Conservation (phyloP, 2,888 invertebrate species). For the Congeria kusceri region DNA sequence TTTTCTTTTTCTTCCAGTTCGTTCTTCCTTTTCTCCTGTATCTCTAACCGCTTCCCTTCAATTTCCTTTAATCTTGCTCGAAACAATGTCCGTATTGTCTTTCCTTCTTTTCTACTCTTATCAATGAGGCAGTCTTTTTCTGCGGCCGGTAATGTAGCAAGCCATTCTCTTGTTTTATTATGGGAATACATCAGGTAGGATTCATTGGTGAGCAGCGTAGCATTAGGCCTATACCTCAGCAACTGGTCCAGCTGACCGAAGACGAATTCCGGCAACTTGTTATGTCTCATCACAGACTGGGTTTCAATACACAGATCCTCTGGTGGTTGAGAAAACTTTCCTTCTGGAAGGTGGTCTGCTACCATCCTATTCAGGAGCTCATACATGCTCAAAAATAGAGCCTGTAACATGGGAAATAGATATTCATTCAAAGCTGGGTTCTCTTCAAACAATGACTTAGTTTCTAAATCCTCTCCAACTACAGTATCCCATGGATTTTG, state of each 20-base stretch:
- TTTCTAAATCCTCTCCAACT: constrained; percentile 9
- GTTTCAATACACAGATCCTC: constrained; percentile 23
- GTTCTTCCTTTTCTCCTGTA: constrained; percentile 17
- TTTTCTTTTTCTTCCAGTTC: constrained; percentile 25
- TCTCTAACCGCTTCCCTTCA: constrained; percentile 33
- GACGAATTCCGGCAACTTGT: constrained; percentile 53
- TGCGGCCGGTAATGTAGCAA: constrained; percentile 25
- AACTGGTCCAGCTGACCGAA: constrained; percentile 59
- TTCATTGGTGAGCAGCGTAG: constrained; percentile 47
- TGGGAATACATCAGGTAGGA: constrained; percentile 47
- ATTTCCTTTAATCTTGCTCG: constrained; percentile 43
- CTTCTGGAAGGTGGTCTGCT: constrained; percentile 47
- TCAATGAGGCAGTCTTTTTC: constrained; percentile 29
- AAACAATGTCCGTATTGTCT: constrained; percentile 37
- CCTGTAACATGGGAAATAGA: constrained; percentile 27
- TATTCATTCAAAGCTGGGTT: constrained; percentile 15
- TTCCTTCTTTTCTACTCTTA: constrained; percentile 26
- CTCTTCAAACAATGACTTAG: constrained; percentile 12
- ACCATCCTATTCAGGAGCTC: constrained; percentile 28
- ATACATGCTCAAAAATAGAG: constrained; percentile 29
- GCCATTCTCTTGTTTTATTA: constrained; percentile 56
- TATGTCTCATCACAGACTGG: constrained; percentile 48
- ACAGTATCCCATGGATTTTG: constrained; percentile 24
- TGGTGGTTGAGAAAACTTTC: constrained; percentile 29
- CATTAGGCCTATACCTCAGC: constrained; percentile 50